phyloP scores from a whole-genome alignment of 2,888 invertebrate species.

The Hybos culiciformis region DNA sequence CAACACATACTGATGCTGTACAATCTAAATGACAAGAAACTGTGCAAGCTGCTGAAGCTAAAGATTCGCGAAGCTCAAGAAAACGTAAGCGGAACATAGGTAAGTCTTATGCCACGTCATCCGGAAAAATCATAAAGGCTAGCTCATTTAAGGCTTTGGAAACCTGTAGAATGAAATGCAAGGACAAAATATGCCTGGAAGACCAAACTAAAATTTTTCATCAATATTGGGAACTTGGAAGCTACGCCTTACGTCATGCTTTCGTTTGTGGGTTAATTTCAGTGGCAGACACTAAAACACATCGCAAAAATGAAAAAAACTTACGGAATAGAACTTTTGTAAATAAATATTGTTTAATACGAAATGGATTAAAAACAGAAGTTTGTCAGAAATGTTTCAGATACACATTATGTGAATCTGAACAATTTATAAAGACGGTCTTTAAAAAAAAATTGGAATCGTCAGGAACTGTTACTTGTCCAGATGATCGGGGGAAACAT shows the following conservation, averaged over 20 bases:
- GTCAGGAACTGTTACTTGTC: background rate
- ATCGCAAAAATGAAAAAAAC: background rate
- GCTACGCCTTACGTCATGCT: background rate
- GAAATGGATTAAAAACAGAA: background rate
- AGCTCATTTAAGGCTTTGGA: background rate
- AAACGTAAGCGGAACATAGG: background rate
- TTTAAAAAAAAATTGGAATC: background rate
- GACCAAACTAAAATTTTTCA: background rate
- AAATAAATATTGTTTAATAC: background rate
- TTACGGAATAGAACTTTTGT: background rate
- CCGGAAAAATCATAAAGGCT: background rate
- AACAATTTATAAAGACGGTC: background rate
- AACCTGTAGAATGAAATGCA: background rate
- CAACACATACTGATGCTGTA: background rate
- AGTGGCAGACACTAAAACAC: background rate
- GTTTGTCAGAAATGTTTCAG: background rate
- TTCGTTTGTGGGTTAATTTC: background rate
- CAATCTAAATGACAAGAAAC: background rate
- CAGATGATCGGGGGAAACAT: background rate
- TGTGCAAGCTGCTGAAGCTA: background rate
- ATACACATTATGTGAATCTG: background rate
- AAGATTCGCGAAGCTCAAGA: background rate
- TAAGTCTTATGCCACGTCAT: background rate
- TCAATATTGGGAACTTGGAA: background rate
- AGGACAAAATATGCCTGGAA: background rate